A percentile compares a stretch with the other conserved stretches of the same genome.
Conservation (phyloP, 1,140 invertebrate species). For the Brachystomella parvula region DNA sequence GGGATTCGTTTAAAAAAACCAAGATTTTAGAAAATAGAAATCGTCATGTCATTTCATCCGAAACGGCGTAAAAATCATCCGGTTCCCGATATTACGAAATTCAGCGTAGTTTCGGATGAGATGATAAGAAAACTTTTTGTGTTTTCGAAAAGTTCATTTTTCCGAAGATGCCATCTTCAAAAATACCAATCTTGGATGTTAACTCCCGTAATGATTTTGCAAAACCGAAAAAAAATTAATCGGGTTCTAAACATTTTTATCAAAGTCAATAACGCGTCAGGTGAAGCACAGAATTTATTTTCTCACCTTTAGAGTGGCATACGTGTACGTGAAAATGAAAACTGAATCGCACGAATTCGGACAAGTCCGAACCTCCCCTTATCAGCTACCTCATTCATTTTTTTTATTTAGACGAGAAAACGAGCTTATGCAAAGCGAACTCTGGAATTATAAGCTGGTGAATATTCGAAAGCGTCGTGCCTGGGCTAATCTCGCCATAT, state of each 20-base stretch:
- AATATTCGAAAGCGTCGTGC: not conserved
- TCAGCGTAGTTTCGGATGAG: too few species aligned
- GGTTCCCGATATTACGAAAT: too few species aligned
- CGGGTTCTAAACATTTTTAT: not conserved
- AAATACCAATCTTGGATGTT: not conserved
- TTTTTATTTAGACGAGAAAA: not conserved
- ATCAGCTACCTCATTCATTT: not conserved
- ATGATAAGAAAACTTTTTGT: not conserved
- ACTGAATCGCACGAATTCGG: too few species aligned
- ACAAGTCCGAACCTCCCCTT: too few species aligned
- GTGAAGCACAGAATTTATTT: too few species aligned
- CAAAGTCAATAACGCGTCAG: not conserved
- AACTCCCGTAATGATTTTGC: not conserved
- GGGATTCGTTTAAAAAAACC: too few species aligned
- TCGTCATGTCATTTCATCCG: not conserved
- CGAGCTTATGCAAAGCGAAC: not conserved
- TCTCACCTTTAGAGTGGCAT: too few species aligned
- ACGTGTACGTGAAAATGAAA: too few species aligned
- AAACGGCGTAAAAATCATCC: not conserved
- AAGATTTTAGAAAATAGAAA: constrained; percentile 13
- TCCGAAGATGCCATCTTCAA: not conserved
- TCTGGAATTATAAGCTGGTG: not conserved
- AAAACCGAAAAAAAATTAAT: not conserved
- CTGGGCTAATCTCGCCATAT: not conserved
- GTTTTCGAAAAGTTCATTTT: not conserved